Conservation (phyloP, 2,797 vertebrate genomes). For the Philypnodon macrostomus region DNA sequence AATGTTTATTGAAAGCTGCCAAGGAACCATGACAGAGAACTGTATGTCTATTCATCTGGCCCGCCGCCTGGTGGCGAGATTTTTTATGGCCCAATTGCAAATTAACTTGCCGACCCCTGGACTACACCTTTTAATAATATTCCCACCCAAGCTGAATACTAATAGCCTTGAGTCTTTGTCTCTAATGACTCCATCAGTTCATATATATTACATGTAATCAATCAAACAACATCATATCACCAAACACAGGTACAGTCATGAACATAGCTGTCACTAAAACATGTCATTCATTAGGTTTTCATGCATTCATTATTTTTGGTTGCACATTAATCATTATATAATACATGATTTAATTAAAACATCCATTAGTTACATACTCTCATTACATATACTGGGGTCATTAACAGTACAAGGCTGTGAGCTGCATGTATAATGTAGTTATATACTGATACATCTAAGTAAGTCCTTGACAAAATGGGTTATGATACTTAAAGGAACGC, state of each 20-base stretch:
- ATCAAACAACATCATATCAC: constrained; percentile 4
- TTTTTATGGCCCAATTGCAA: too few species aligned
- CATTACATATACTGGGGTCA: background rate
- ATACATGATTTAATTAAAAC: constrained; percentile 4
- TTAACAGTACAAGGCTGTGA: background rate
- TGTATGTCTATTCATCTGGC: too few species aligned
- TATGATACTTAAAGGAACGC: too few species aligned
- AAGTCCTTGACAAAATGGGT: too few species aligned
- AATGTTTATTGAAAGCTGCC: too few species aligned
- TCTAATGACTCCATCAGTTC: constrained; percentile 1
- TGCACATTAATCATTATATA: constrained; percentile 14
- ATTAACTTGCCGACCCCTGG: too few species aligned
- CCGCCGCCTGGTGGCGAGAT: too few species aligned
- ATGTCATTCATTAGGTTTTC: constrained; percentile 8
- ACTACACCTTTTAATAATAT: background rate
- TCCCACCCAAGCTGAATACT: background rate
- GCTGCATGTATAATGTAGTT: background rate
- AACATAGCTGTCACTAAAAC: background rate
- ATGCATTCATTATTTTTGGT: constrained; percentile 12
- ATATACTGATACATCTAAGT: background rate
- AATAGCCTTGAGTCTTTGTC: background rate
- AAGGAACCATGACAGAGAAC: too few species aligned
- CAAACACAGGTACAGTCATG: background rate
- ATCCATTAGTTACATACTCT: background rate
- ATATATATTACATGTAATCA: background rate